These are phyloP conservation scores for Ylistrum balloti DNA, from an alignment of 1,140 invertebrate species.

Conservation along the genomic window DNA sequence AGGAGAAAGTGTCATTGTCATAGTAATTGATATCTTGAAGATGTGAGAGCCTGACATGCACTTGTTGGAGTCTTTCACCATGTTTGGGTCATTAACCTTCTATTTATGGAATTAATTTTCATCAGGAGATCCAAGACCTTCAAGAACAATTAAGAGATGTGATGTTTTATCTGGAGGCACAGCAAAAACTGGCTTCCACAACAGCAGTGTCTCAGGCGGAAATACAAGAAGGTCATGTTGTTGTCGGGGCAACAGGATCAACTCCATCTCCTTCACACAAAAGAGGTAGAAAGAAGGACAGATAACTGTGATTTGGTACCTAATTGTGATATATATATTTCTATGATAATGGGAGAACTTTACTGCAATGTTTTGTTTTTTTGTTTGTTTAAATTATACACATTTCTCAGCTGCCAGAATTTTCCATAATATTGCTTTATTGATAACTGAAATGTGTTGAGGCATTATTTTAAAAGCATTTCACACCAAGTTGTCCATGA, in stretches of 20 bases:
- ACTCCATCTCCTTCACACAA: constrained; percentile 56
- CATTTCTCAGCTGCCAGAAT: background rate
- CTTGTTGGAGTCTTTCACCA: too few relatives aligned
- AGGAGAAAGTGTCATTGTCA: too few relatives aligned
- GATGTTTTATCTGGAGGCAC: constrained; percentile 97
- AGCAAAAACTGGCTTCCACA: constrained; percentile 84
- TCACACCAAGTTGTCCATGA: background rate
- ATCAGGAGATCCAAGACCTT: constrained; percentile 90
- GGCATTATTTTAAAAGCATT: background rate
- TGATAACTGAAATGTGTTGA: background rate
- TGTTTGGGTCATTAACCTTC: too few relatives aligned
- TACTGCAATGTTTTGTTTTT: background rate
- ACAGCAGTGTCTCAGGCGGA: constrained; percentile 85
- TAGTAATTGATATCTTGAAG: too few relatives aligned
- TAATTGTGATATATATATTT: background rate
- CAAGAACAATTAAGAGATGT: constrained; percentile 96
- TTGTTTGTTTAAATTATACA: background rate
- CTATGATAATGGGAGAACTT: background rate
- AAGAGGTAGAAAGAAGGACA: constrained; percentile 68
- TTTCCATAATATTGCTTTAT: background rate
- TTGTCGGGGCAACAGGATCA: constrained; percentile 80
- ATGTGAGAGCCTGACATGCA: too few relatives aligned
- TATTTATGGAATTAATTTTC: too few relatives aligned
- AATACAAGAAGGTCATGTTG: constrained; percentile 88
- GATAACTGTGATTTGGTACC: constrained; percentile 44